Conservation (phyloP, 2,797 vertebrate genomes). For the Siniperca undulata region DNA sequence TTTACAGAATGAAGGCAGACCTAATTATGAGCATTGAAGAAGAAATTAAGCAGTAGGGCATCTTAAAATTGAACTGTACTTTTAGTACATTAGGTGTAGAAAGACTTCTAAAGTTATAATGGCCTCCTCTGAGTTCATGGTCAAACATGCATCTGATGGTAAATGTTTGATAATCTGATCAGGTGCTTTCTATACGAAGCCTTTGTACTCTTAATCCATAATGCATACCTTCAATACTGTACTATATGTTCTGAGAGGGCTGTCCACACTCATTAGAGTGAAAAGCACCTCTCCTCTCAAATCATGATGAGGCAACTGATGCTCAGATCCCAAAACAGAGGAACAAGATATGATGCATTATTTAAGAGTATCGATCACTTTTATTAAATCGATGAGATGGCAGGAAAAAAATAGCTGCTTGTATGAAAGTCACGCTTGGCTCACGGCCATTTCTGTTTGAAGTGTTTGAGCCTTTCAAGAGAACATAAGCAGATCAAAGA, state of each 20-base stretch:
- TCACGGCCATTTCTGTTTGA: conserved; percentile 79
- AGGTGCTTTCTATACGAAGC: conserved; percentile 61
- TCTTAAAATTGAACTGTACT: conserved; percentile 16
- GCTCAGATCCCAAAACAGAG: conserved; percentile 71
- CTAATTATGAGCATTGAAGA: background rate
- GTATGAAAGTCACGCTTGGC: conserved; percentile 75
- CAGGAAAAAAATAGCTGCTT: conserved; percentile 54
- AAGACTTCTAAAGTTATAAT: conserved; percentile 27
- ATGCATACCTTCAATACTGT: conserved; percentile 70
- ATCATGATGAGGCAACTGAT: conserved; percentile 65
- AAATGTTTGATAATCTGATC: conserved; percentile 76
- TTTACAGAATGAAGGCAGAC: background rate
- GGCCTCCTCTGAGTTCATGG: conserved; percentile 17
- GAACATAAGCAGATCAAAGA: conserved; percentile 85
- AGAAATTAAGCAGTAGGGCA: background rate
- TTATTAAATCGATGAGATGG: conserved; percentile 80
- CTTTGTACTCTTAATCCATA: conserved; percentile 76
- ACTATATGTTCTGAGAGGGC: conserved; percentile 59
- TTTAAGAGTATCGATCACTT: conserved; percentile 83
- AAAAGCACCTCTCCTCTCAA: conserved; percentile 62
- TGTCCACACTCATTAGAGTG: conserved; percentile 69
- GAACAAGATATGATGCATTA: conserved; percentile 79
- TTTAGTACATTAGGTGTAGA: conserved; percentile 29
- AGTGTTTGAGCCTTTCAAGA: conserved; percentile 82
- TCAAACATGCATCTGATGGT: conserved; percentile 37